Evolutionary conservation across 1,140 invertebrate genomes (phyloP), one percentile per base, ranked within the genome.

Genomic region (Odontomachus brunneus): DNA sequence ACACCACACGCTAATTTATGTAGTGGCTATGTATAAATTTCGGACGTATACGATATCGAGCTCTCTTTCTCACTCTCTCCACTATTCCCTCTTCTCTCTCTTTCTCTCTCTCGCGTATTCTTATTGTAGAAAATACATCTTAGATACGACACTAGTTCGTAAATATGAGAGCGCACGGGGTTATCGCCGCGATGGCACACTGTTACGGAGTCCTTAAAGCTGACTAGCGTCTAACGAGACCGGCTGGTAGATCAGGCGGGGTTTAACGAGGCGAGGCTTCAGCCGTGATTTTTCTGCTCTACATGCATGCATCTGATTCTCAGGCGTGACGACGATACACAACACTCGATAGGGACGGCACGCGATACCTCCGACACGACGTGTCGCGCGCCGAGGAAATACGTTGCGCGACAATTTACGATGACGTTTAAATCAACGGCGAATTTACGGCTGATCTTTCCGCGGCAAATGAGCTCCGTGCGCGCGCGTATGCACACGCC

Each of bases 381-480:
- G n/a, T 44, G 84, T 80, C 82, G 53, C 53, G 62, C 72, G 63
- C 65, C 55, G 11, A n/a, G 59, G 29, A 17, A n/a, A 55, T 51
- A 17, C 59, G 63, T 85, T 75, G 65, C 65, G 84, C 48, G 57
- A 85, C 78, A 71, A 87, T 85, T 85, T 85, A 75, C 76, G 57
- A 44, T 59, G 24, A 22, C 29, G 48, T 80, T 82, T 65, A 63
- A 74, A 48, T 63, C 51, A 75, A 86, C 69, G 48, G 63, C 51
- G 63, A 62, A 82, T 86, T 85, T 82, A 83, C 57, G 71, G 22
- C 14, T 29, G n/a, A 53, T 62, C 33, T 82, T 84, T 65, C 49
- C 19, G 15, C 44, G 22, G 15, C 11, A 59, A 65, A 38, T 71
- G 49, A 44, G 38, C 53, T 26, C 29, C 67, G 53, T 51, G 44